phyloP scores from a whole-genome alignment of 2,888 invertebrate species.

The Aleiodes alternator region DNA sequence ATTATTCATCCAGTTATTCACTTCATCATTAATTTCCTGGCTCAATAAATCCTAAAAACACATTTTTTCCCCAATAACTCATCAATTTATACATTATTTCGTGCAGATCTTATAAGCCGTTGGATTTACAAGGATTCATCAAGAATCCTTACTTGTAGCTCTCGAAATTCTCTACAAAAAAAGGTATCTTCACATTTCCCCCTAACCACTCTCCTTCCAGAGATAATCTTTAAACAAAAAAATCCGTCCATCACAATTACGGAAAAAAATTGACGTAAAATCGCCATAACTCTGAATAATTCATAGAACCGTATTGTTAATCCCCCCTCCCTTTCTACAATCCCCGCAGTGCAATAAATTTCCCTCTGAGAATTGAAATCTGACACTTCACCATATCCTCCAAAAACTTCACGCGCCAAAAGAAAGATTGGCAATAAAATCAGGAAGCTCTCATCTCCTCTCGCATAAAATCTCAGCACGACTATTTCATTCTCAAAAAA shows the following conservation, averaged over 20 bases:
- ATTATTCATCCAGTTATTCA: no score
- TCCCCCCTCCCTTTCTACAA: no score
- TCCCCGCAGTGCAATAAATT: no score
- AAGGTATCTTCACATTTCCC: background rate
- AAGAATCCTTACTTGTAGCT: background rate
- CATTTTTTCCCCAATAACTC: no score
- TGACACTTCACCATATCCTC: background rate
- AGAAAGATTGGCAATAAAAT: constrained; percentile 10
- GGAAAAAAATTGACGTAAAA: background rate
- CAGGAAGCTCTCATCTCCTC: background rate
- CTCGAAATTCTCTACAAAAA: background rate
- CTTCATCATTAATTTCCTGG: no score
- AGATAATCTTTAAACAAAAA: background rate
- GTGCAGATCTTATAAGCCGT: no score
- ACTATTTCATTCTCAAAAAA: no score
- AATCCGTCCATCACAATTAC: no score
- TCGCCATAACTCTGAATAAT: no score
- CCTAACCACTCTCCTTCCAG: background rate
- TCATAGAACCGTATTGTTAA: no score
- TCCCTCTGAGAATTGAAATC: background rate
- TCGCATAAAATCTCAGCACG: background rate
- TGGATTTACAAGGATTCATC: background rate
- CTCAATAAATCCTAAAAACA: no score
- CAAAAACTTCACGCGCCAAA: background rate
- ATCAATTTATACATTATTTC: no score